phyloP scores from a whole-genome alignment of 2,888 invertebrate species.

The Parnassius smintheus region DNA sequence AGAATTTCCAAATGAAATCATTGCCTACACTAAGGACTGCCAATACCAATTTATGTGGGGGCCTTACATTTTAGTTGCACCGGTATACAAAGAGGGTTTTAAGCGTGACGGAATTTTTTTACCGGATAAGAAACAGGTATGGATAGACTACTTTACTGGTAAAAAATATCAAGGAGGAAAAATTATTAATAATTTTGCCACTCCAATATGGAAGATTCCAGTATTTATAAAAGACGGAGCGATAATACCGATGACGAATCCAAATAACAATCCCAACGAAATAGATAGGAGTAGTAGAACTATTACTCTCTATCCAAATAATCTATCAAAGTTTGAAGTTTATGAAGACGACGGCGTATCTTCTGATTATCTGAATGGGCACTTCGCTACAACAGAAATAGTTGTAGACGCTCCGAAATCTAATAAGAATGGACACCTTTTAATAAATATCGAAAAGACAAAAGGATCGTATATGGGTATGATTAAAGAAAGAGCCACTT shows the following conservation, averaged over 20 bases:
- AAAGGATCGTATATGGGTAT: conserved; percentile 56
- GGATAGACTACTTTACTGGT: conserved; percentile 69
- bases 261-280: conserved; percentile 65
- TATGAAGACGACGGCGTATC: conserved; percentile 72
- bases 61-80: conserved; percentile 66
- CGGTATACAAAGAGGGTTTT: conserved; percentile 55
- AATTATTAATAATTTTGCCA: conserved; percentile 55
- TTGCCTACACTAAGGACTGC: conserved; percentile 59
- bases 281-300: conserved; percentile 56
- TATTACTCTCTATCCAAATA: conserved; percentile 60
- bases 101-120: conserved; percentile 61
- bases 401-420: conserved; percentile 45
- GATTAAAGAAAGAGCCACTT: conserved; percentile 52
- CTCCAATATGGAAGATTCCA: conserved; percentile 69
- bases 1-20: conserved; percentile 57
- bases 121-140: conserved; percentile 57
- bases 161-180: conserved; percentile 68
- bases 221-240: conserved; percentile 68
- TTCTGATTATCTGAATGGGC: conserved; percentile 50
- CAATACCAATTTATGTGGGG: conserved; percentile 77
- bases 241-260: conserved; percentile 65
- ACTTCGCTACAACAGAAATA: conserved; percentile 54
- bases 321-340: conserved; percentile 48
- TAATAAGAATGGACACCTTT: conserved; percentile 47
- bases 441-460: conserved; percentile 55